Percentiles rank a stretch among this genome's conserved stretches.
Conservation (phyloP, 2,113 vertebrate species). For the Megalops atlanticus region DNA sequence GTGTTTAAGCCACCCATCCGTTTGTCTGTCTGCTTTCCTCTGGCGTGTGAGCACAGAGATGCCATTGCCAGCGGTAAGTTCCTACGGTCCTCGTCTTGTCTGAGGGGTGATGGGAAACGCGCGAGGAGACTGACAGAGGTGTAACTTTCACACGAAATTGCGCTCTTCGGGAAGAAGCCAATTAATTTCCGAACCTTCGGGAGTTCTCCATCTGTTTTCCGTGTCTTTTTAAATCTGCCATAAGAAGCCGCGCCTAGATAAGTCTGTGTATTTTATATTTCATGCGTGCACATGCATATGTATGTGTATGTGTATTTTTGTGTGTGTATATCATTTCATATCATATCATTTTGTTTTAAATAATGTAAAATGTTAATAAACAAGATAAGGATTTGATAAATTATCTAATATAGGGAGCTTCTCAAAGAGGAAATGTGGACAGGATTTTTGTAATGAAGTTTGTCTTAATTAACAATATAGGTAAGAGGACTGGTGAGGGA, state of each 20-base stretch:
- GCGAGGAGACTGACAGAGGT: conserved; percentile 15
- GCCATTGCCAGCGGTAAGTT: neutral
- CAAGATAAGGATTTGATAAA: neutral
- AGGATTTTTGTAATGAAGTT: too few relatives aligned
- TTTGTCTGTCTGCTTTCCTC: neutral
- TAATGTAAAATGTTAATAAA: too few relatives aligned
- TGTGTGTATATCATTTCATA: neutral
- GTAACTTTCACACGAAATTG: conserved; percentile 8
- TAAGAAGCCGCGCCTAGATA: neutral
- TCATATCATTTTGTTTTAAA: too few relatives aligned
- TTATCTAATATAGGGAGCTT: too few relatives aligned
- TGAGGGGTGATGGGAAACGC: conserved; percentile 9
- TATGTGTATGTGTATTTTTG: neutral
- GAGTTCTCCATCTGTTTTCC: conserved; percentile 23
- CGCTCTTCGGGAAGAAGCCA: conserved; percentile 25
- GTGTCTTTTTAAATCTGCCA: neutral
- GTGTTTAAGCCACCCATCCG: neutral
- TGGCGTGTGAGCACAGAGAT: neutral
- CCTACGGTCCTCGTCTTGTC: conserved; percentile 2
- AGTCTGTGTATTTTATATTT: too few relatives aligned
- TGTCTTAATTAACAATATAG: too few relatives aligned
- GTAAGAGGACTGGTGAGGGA: too few relatives aligned
- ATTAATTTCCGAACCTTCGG: conserved; percentile 30
- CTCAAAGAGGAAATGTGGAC: too few relatives aligned
- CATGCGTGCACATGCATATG: neutral